Conservation (phyloP, 2,888 invertebrate genomes). For the Pyrrhosoma nymphula region DNA sequence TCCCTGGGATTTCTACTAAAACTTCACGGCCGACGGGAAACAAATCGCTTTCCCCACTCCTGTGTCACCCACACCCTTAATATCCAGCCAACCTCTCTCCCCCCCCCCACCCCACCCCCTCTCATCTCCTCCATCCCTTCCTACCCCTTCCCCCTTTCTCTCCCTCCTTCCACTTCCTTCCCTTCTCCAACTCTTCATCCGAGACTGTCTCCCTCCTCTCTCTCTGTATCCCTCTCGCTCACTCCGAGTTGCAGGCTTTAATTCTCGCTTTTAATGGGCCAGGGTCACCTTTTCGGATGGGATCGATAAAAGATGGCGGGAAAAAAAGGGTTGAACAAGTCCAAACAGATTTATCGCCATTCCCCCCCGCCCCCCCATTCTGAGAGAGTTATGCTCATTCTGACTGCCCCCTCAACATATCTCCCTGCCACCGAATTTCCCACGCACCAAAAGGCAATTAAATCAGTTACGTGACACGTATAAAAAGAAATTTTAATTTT, state of each 20-base stretch:
- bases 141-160: not conserved
- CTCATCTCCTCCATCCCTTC: not conserved
- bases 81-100: not conserved
- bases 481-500: not conserved
- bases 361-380: too few species aligned
- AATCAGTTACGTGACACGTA: not conserved
- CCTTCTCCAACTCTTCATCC: not conserved
- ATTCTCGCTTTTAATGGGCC: constrained; percentile 62
- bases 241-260: constrained; percentile 43
- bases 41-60: not conserved
- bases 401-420: not conserved
- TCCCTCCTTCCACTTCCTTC: not conserved
- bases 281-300: constrained; percentile 59
- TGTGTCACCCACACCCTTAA: not conserved
- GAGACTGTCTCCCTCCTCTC: not conserved
- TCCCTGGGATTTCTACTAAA: constrained; percentile 46
- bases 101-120: not conserved
- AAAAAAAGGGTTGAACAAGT: constrained; percentile 45
- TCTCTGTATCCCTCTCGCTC: constrained; percentile 29
- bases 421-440: not conserved
- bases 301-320: constrained; percentile 53
- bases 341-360: constrained; percentile 42
- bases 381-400: constrained; percentile 19
- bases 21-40: constrained; percentile 53
- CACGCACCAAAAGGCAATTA: not conserved